Base-by-base conservation (phyloP, 2,888 invertebrate genomes). In the Apodemia mormo region DNA sequence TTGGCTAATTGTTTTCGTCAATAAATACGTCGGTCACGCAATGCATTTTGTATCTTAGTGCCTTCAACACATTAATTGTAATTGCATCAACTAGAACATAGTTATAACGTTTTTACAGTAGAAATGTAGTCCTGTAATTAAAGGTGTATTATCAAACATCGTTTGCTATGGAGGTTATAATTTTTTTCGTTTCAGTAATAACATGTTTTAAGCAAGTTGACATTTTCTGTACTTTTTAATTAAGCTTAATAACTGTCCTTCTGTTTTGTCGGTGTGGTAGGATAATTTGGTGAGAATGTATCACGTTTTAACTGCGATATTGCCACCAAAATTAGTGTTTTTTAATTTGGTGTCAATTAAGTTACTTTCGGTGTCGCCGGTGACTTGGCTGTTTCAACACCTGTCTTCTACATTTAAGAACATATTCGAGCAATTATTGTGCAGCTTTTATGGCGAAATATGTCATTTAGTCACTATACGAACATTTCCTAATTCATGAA, bases 181-280 rank as follows among this genome's bases (percentile, higher is more conserved):
- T 58, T 58, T 58, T 58, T 58, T 30, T 58, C 58, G 58, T 58
- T 58, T 58, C 58, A 58, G 58, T 58, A 58, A 58, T 58, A 58
- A 30, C 58, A 58, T 58, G 58, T 58, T 58, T 58, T 30, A 58
- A 58, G 12, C 58, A 58, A 58, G 58, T 58, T 58, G 58, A 61
- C 61, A 61, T 61, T 61, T 61, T 61, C 61, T 33, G 61, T 61
- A 61, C 14, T 61, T 61, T 61, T 61, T 61, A 61, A 61, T 61
- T 61, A 61, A 61, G 33, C 61, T 14, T 61, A 61, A 61, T 61
- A 61, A 61, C 61, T 61, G 61, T 61, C 61, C 61, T 33, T 61
- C 61, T 33, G 61, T 61, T 61, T 61, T 61, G 61, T 61, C 61
- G 61, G 61, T 61, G 30, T 30, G 14, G 61, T 33, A 14, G 61